Evolutionary conservation across 2,888 invertebrate species (phyloP).

Genomic region (Pheosia tremula): DNA sequence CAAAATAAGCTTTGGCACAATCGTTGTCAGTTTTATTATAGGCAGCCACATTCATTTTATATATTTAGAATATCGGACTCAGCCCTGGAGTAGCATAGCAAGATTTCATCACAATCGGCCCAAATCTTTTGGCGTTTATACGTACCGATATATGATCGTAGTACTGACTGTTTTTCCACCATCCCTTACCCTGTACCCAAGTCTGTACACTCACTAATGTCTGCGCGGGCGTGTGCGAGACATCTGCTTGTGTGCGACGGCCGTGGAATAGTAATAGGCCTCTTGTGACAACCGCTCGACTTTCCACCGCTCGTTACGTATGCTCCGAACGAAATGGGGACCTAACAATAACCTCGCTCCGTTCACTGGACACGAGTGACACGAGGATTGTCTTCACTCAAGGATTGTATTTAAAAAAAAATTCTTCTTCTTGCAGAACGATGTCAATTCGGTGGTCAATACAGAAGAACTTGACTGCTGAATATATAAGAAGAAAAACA

Average conservation of each 20-base stretch:
- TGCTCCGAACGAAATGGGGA: constrained; percentile 48
- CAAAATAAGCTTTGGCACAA: too few species aligned
- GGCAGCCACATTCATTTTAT: too few species aligned
- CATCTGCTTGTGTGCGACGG: constrained; percentile 59
- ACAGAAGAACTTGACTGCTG: background rate
- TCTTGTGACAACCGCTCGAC: constrained; percentile 61
- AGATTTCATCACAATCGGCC: background rate
- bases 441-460: background rate
- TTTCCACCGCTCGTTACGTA: constrained; percentile 67
- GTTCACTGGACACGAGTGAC: constrained; percentile 38
- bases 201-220: constrained; percentile 40
- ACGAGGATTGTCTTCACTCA: constrained; percentile 39
- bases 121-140: background rate
- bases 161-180: background rate
- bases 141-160: background rate
- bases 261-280: constrained; percentile 63
- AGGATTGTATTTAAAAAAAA: constrained; percentile 36
- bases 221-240: constrained; percentile 44
- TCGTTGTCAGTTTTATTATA: too few species aligned
- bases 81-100: too few species aligned
- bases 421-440: constrained; percentile 27
- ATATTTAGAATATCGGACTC: too few species aligned
- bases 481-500: background rate
- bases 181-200: constrained; percentile 8
- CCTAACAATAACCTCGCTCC: constrained; percentile 42